These are phyloP conservation scores for Fragum fragum DNA, from an alignment of 2,888 invertebrate species.

Conservation along the genomic window DNA sequence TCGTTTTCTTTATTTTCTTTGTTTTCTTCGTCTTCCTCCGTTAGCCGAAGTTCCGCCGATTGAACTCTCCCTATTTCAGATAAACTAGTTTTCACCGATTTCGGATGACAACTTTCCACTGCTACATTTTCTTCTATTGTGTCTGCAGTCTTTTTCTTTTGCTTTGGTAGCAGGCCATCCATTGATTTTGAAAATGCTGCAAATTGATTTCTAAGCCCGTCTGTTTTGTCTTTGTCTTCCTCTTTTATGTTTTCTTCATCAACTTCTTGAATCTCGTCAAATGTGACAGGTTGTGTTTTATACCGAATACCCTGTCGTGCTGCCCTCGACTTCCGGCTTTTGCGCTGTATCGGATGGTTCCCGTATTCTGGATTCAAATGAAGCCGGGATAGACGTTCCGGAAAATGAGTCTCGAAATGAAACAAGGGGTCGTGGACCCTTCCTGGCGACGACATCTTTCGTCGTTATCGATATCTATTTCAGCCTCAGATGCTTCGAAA, in stretches of 20 bases:
- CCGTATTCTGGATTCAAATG: slow-evolving; percentile 86
- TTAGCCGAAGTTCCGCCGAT: slow-evolving; percentile 63
- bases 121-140: slow-evolving; percentile 55
- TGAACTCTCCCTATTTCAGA: slow-evolving; percentile 43
- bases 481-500: not conserved
- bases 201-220: slow-evolving; percentile 75
- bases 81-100: slow-evolving; percentile 37
- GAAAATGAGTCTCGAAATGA: slow-evolving; percentile 91
- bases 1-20: slow-evolving; percentile 71
- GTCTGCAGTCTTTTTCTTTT: slow-evolving; percentile 45
- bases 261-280: slow-evolving; percentile 93
- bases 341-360: slow-evolving; percentile 85
- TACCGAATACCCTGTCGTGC: slow-evolving; percentile 88
- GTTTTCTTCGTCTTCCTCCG: slow-evolving; percentile 40
- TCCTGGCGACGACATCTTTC: slow-evolving; percentile 52
- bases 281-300: slow-evolving; percentile 92
- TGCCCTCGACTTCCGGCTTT: slow-evolving; percentile 88
- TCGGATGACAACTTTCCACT: slow-evolving; percentile 22
- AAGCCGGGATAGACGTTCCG: slow-evolving; percentile 90
- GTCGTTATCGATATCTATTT: not conserved
- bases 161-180: slow-evolving; percentile 83
- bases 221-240: slow-evolving; percentile 63
- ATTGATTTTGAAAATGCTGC: slow-evolving; percentile 85
- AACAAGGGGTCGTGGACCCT: slow-evolving; percentile 83
- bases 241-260: slow-evolving; percentile 88